phyloP scores from a whole-genome alignment of 1,140 invertebrate species.

The Helicoverpa armigera region DNA sequence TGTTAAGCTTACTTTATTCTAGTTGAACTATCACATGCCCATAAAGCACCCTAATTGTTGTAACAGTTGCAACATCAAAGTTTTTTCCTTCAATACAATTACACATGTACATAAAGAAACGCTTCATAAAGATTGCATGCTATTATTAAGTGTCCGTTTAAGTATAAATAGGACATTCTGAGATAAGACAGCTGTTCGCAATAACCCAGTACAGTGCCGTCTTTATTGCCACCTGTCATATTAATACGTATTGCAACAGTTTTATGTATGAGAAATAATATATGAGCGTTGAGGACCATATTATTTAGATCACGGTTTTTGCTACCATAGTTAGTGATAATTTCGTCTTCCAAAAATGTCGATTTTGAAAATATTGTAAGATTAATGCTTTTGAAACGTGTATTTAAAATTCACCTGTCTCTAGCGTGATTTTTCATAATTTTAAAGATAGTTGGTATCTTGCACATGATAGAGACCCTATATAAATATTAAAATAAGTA shows the following conservation, averaged over 20 bases:
- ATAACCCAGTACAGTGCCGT: constrained; percentile 3
- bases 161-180: constrained; percentile 10
- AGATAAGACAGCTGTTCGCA: constrained; percentile 27
- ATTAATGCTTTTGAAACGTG: too few relatives aligned
- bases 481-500: too few relatives aligned
- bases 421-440: too few relatives aligned
- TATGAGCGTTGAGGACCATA: background rate
- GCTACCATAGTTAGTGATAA: too few relatives aligned
- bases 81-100: background rate
- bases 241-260: background rate
- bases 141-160: background rate
- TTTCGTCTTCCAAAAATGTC: too few relatives aligned
- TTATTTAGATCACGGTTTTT: background rate
- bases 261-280: background rate
- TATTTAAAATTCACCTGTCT: too few relatives aligned
- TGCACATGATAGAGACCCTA: too few relatives aligned
- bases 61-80: background rate
- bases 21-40: too few relatives aligned
- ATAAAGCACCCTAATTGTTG: too few relatives aligned
- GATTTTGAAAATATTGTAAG: background rate
- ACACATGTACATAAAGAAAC: background rate
- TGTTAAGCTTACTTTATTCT: too few relatives aligned
- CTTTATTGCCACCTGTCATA: constrained; percentile 3
- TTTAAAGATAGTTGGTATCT: too few relatives aligned
- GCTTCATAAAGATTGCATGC: too few relatives aligned